Conservation (phyloP, 2,797 vertebrate genomes). For the Parambassis ranga region DNA sequence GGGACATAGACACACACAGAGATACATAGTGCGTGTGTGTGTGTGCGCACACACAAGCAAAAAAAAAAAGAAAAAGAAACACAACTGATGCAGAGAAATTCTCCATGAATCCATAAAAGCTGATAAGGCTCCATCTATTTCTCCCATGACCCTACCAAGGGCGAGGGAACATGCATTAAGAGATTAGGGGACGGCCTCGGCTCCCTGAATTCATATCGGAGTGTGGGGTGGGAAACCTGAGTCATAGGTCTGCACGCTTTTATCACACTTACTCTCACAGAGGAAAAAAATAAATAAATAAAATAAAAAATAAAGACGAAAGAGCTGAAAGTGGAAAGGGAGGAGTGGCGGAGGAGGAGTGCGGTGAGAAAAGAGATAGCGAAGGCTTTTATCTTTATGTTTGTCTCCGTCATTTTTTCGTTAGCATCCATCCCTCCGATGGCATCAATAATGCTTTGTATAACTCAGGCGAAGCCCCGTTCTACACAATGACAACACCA, state of each 20-base stretch:
- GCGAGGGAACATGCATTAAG: slow-evolving; percentile 78
- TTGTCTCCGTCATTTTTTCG: slow-evolving; percentile 51
- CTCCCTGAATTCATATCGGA: slow-evolving; percentile 71
- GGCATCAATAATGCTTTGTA: slow-evolving; percentile 64
- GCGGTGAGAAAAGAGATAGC: slow-evolving; percentile 28
- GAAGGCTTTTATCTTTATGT: slow-evolving; percentile 67
- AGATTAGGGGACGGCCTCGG: slow-evolving; percentile 76
- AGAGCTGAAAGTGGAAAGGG: slow-evolving; percentile 21
- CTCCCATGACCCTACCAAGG: slow-evolving; percentile 77
- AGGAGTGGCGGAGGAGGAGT: slow-evolving; percentile 3
- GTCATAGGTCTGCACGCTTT: slow-evolving; percentile 66
- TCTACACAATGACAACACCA: slow-evolving; percentile 46
- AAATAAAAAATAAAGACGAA: too few species aligned
- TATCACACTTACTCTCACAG: slow-evolving; percentile 68
- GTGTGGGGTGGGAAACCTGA: slow-evolving; percentile 56
- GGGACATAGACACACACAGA: slow-evolving; percentile 30
- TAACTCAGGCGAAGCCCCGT: slow-evolving; percentile 40
- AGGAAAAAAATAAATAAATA: slow-evolving; percentile 21
- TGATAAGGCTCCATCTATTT: slow-evolving; percentile 80
- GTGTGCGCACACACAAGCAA: slow-evolving; percentile 5
- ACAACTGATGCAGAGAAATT: slow-evolving; percentile 60
- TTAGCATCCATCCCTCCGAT: slow-evolving; percentile 33
- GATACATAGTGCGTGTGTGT: slow-evolving; percentile 1
- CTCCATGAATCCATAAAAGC: slow-evolving; percentile 78
- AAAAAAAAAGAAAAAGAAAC: slow-evolving; percentile 6